Evolutionary conservation across 2,797 vertebrate genomes (phyloP), one percentile per base, ranked within the genome.

Genomic region (Luscinia luscinia): DNA sequence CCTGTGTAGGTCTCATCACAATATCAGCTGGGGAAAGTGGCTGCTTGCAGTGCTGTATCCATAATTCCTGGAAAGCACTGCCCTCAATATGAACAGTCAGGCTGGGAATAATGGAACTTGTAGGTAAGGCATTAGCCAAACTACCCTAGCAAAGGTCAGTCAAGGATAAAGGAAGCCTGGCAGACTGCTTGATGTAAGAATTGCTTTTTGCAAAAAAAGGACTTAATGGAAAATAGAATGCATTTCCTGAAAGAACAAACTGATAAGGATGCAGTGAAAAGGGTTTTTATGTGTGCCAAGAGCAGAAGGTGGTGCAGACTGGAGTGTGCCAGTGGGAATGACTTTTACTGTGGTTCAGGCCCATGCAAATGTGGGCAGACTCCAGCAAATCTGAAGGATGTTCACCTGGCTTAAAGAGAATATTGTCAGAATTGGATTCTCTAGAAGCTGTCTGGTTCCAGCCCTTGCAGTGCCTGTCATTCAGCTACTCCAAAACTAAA

Each of bases 181-280:
- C 64, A 93, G 82, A 73, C 62, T 83, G 26, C 72, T 83, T 27
- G 36, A 45, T 92, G 30, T 40, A 88, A 74, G 73, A 90, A 63
- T 64, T 66, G 51, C 55, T 92, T 92, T 48, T 89, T 94, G 83
- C 63, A 90, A 63, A 82, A 62, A 82, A 88, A 59, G 41, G 52
- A 66, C 51, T 89, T 82, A 80, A 86, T 88, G 79, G 88, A 79
- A 93, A 94, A 79, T 36, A 74, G 34, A 93, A 93, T 77, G 59
- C 41, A 43, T 90, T 96, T 93, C 58, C 61, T 95, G 90, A 90
- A 95, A 94, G 73, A 91, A 36, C 48, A 72, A 84, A 22, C 78
- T 78, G 64, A 78, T 89, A 85, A 76, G 38, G 81, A 64, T 94
- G 61, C 38, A 68, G 55, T 93, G 91, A 85, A 94, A 94, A 84